Evolutionary conservation across 2,888 invertebrate genomes (phyloP).

Genomic region (Acronicta psi): DNA sequence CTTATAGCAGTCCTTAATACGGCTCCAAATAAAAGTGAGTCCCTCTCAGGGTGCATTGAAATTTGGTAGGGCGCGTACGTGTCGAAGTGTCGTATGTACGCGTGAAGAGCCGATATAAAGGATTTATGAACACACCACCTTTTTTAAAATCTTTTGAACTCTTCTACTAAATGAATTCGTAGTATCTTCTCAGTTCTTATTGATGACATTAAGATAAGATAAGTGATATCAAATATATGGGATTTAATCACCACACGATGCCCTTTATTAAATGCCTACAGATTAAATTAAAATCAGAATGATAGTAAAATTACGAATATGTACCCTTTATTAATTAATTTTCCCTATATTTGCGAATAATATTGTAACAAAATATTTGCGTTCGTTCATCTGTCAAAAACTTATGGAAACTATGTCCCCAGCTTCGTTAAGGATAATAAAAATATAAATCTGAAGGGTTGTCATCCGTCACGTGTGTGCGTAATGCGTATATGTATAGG

Average conservation of each 20-base stretch:
- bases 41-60: constrained; percentile 32
- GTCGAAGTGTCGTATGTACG: constrained; percentile 32
- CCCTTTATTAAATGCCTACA: too few relatives aligned
- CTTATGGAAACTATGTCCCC: too few relatives aligned
- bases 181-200: neutral
- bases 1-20: constrained; percentile 1
- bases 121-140: constrained; percentile 8
- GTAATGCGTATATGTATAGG: neutral
- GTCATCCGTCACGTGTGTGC: constrained; percentile 1
- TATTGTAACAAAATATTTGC: too few relatives aligned
- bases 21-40: constrained; percentile 45
- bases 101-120: constrained; percentile 8
- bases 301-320: too few relatives aligned
- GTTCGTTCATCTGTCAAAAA: too few relatives aligned
- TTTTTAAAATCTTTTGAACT: constrained; percentile 8
- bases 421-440: too few relatives aligned
- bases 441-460: neutral
- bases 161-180: constrained; percentile 11
- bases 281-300: too few relatives aligned
- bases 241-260: too few relatives aligned
- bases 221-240: too few relatives aligned
- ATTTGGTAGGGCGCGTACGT: constrained; percentile 31
- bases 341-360: too few relatives aligned
- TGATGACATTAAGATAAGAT: neutral
- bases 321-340: too few relatives aligned